Base-by-base conservation (phyloP, 2,113 vertebrate species). In the Corapipo altera region DNA sequence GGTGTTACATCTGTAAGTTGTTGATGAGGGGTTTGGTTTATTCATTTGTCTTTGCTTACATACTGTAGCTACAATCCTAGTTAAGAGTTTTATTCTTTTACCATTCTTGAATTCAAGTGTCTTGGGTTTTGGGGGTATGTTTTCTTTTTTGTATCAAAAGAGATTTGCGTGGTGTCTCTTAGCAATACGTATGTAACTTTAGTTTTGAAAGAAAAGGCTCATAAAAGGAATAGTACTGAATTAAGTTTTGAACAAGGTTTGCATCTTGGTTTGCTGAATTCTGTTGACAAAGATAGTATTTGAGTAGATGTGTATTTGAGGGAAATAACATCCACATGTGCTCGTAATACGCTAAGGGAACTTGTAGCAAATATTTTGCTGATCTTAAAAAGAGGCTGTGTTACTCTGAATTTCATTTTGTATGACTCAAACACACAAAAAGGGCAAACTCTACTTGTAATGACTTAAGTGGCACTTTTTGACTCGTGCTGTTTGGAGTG, bases 71-170 rank as follows among this genome's bases (percentile, higher is more conserved):
- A 6, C 8, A 72, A 12, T 59, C 16, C 28, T 43, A 46, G 7
- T 51, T 33, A 64, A 80, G 24, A 14, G 7, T 6, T 72, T 72
- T 41, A 11, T 72, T 85, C 8, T 85, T 94, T 51, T 65, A 52
- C 20, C 5, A 15, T 75, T 49, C 28, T 83, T 62, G n/a, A 85
- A 44, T 85, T 75, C 22, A 57, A 15, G 3, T 46, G 2, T 55
- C 5, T 64, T 88, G 28, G 4, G 8, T 85, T 75, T 75, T 33
- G 28, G 41, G 43, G 15, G 37, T 41, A 12, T 5, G 8, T 44
- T 51, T 55, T 11, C 1, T 48, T 77, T 76, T 76, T 67, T 51
- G 0, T 44, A 7, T 67, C 0, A 0, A n/a, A 66, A 48, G 13
- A 66, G 32, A 28, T 39, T 51, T 82, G 24, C 41, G 14, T 72